Base-by-base conservation (phyloP, 2,113 vertebrate genomes). In the Helogale parvula region DNA sequence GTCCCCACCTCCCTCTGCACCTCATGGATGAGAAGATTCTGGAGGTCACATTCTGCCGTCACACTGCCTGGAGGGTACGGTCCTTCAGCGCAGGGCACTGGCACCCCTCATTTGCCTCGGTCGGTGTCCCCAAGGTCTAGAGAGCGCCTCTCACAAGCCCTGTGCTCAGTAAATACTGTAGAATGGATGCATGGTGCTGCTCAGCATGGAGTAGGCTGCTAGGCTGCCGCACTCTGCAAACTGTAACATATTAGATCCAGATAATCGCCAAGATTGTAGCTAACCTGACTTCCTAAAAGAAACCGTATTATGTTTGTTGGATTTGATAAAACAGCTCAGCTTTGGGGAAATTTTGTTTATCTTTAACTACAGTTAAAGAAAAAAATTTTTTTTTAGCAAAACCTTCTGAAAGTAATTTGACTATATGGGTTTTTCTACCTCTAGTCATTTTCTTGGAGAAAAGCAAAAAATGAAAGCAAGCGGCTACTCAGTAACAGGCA, bases 361-460 rank as follows among this genome's bases (percentile, higher is more conserved):
- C 96, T 96, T 97, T 90, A 95, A 95, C 82, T 71, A 84, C 84
- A 85, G 93, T 92, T 89, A 50, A 25, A 80, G 76, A 97, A 68
- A 82, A 86, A 88, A 97, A 68, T 72, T 57, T 69, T 29, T 29
- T 57, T 95, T 92, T 79, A 76, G 77, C 93, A 94, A 95, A 97
- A 88, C 84, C 96, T 97, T 96, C 87, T 50, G 47, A 95, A 94
- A 93, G 96, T 94, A 93, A 95, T 96, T 97, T 93, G 84, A 90
- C 80, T 87, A 13, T 60, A 68, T 89, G 89, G 38, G 35, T 15
- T 98, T 97, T 96, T 94, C 35, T 94, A 90, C 92, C 68, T 96
- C 82, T 86, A 95, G 91, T 93, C 72, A 87, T 97, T 98, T 97
- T 96, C 91, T 94, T 90, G 77, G 91, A 91, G 77, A 81, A 92